Percentiles rank a stretch among this genome's conserved stretches.
These are phyloP conservation scores for Silurus lanzhouensis DNA, from an alignment of 2,797 vertebrate species.

Conservation along the genomic window DNA sequence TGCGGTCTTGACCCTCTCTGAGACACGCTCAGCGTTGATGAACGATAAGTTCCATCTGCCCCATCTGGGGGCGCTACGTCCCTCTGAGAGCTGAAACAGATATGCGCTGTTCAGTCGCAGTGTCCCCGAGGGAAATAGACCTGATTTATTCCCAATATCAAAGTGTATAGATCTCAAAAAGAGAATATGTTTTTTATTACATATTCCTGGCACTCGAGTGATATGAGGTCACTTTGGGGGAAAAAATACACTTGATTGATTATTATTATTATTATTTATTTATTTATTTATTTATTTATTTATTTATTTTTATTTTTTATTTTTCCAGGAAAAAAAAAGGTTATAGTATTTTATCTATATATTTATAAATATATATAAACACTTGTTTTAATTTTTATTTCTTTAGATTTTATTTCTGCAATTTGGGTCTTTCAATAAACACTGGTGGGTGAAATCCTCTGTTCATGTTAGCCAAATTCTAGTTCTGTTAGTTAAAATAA, in stretches of 20 bases:
- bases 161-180: conserved; percentile 25
- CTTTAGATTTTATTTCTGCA: background rate
- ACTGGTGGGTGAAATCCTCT: background rate
- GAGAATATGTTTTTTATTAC: conserved; percentile 10
- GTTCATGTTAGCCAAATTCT: background rate
- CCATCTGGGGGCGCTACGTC: background rate
- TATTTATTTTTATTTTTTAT: background rate
- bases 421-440: background rate
- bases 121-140: conserved; percentile 34
- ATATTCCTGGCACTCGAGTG: conserved; percentile 28
- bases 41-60: conserved; percentile 27
- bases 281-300: no score
- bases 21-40: conserved; percentile 30
- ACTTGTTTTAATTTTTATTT: background rate
- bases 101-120: background rate
- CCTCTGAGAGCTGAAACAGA: conserved; percentile 41
- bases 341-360: no score
- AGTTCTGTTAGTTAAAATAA: background rate
- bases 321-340: no score
- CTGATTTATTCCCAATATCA: conserved; percentile 41
- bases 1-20: conserved; percentile 9
- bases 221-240: background rate
- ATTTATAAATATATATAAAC: background rate
- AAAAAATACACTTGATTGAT: background rate
- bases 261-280: background rate